These are phyloP conservation scores for Cyrtodaria siliqua DNA, from an alignment of 2,888 invertebrate species.

Conservation along the genomic window DNA sequence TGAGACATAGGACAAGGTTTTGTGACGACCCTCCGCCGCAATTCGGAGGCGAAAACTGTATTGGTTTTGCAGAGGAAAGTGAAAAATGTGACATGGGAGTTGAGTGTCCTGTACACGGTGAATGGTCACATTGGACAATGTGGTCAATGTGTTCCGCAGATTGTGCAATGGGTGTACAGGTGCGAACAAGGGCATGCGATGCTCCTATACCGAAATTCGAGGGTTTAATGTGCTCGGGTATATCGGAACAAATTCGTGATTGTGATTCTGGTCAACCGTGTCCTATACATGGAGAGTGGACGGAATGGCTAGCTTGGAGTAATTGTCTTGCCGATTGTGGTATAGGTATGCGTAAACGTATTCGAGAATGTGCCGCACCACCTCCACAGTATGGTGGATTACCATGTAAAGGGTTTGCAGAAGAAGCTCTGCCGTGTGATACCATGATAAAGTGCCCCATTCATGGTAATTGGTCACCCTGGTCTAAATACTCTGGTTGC, in stretches of 20 bases:
- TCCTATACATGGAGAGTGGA: slow-evolving; percentile 55
- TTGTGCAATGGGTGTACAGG: slow-evolving; percentile 36
- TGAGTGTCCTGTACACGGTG: slow-evolving; percentile 49
- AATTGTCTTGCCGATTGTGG: slow-evolving; percentile 45
- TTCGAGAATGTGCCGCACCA: slow-evolving; percentile 46
- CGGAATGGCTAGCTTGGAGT: slow-evolving; percentile 40
- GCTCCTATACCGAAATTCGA: slow-evolving; percentile 41
- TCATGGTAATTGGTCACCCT: slow-evolving; percentile 50
- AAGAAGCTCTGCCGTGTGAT: slow-evolving; percentile 36
- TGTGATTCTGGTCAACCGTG: slow-evolving; percentile 50
- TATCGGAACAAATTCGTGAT: slow-evolving; percentile 14
- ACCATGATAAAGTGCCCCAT: slow-evolving; percentile 34
- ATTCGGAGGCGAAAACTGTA: slow-evolving; percentile 42
- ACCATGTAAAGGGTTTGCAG: slow-evolving; percentile 32
- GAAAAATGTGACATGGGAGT: slow-evolving; percentile 39
- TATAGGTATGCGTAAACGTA: slow-evolving; percentile 21
- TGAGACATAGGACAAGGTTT: slow-evolving; percentile 18
- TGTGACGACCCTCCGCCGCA: slow-evolving; percentile 48
- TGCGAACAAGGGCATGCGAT: slow-evolving; percentile 30
- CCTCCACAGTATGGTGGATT: slow-evolving; percentile 40
- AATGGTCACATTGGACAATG: slow-evolving; percentile 38
- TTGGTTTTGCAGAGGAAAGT: slow-evolving; percentile 26
- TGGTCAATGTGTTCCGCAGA: slow-evolving; percentile 30
- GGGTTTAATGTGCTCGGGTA: slow-evolving; percentile 38
- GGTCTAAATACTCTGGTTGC: slow-evolving; percentile 33